A percentile compares a stretch with the other conserved stretches of the same genome.
Evolutionary conservation across 2,113 vertebrate genomes (phyloP).

Genomic region (Fregetta grallaria): DNA sequence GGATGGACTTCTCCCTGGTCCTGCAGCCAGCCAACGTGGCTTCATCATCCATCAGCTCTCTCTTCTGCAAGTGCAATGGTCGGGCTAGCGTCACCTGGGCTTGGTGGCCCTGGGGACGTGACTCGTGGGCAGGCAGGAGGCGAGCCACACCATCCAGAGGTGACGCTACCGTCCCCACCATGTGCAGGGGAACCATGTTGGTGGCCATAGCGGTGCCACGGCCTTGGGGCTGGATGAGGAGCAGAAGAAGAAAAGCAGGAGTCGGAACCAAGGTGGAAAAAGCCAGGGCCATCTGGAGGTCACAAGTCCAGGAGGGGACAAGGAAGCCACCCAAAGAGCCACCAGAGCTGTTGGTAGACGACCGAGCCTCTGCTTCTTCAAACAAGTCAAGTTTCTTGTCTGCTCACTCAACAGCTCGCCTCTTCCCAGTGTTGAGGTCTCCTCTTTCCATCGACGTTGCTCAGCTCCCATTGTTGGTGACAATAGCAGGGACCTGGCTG

Average conservation of each 20-base stretch:
- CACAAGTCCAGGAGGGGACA: not conserved
- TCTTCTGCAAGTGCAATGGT: not conserved
- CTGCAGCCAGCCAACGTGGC: not conserved
- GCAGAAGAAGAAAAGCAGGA: not conserved
- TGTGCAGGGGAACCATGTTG: rapidly evolving
- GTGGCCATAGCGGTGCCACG: not conserved
- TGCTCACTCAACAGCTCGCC: rapidly evolving
- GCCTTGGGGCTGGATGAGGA: not conserved
- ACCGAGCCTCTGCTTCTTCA: not conserved
- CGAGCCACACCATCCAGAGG: not conserved
- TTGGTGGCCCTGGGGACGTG: not conserved
- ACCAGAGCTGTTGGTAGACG: not conserved
- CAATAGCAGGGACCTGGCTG: rapidly evolving
- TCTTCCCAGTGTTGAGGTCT: not conserved
- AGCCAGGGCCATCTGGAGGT: not conserved
- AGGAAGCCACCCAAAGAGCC: not conserved
- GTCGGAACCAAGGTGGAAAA: not conserved
- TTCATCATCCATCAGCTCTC: not conserved
- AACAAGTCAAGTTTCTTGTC: not conserved
- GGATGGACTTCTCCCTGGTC: not conserved
- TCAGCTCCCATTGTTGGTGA: not conserved
- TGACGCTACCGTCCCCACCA: not conserved
- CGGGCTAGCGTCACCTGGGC: not conserved
- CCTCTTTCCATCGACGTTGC: rapidly evolving
- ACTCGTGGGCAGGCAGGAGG: not conserved